Base-by-base conservation (phyloP, 2,113 vertebrate species). In the Calonectris borealis region DNA sequence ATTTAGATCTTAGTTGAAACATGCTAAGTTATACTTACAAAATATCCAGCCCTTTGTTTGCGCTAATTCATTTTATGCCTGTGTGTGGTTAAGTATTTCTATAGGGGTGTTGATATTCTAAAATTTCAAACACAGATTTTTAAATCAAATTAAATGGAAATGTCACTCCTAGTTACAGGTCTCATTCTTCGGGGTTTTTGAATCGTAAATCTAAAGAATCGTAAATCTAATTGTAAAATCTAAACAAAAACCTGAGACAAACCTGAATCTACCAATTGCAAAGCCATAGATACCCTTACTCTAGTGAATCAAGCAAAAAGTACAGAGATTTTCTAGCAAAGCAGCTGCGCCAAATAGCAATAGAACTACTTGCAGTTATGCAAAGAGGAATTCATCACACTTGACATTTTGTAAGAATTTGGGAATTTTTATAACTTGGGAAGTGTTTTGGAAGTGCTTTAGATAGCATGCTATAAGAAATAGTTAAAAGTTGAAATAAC, bases 1-100 rank as follows among this genome's bases (percentile, higher is more conserved):
- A 87, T 96, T 95, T 95, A 86, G 82, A 88, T 93, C 85, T 81
- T 48, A 71, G 38, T 36, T 83, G 91, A 88, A 91, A 87, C 85
- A 55, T 94, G 87, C 70, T 60, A 88, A 91, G 80, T 93, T 95
- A 61, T 34, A 95, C 68, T 91, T 90, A 68, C n/a, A 95, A 91
- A 81, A 70, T 93, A 96, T 52, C 71, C 64, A 77, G 64, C 42
- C 64, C 55, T 80, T 96, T 94, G 62, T 96, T 79, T 87, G 42
- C 13, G 13, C 20, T 77, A 84, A 83, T 82, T 72, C 62, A 15
- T 86, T 76, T 86, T 83, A 66, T 62, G 57, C 49, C 51, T 66
- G 11, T 42, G 17, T 77, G 51, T 66, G 13, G n/a, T 69, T 36
- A 65, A 76, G 68, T 71, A 9, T 92, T 95, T 95, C 68, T 72